Evolutionary conservation across 2,888 invertebrate genomes (phyloP).

Genomic region (Xylocampa areola): DNA sequence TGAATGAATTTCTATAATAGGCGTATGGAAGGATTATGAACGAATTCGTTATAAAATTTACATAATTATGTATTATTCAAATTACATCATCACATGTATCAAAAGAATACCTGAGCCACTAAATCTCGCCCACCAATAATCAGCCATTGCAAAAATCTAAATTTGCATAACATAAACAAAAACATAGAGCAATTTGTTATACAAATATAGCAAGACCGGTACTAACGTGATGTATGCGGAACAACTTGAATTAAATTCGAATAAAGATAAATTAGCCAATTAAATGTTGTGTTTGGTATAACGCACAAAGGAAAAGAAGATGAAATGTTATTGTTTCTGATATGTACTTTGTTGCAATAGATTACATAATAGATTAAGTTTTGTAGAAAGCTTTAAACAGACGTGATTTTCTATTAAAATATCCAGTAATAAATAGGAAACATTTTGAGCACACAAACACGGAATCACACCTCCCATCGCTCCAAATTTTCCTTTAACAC

Average conservation of each 20-base stretch:
- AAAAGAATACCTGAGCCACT: slow-evolving; percentile 63
- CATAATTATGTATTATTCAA: slow-evolving; percentile 51
- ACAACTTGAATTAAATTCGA: slow-evolving; percentile 23
- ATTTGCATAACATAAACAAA: slow-evolving; percentile 72
- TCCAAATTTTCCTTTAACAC: slow-evolving; percentile 5
- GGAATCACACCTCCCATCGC: slow-evolving; percentile 1
- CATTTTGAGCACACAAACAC: background rate
- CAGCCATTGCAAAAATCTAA: slow-evolving; percentile 72
- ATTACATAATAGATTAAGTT: too few species aligned
- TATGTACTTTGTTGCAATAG: too few species aligned
- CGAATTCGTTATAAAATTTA: slow-evolving; percentile 45
- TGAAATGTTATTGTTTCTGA: too few species aligned
- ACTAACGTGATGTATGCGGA: slow-evolving; percentile 23
- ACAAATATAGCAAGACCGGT: slow-evolving; percentile 55
- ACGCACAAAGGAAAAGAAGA: background rate
- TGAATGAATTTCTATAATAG: slow-evolving; percentile 43
- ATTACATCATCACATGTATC: slow-evolving; percentile 56
- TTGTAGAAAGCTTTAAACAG: too few species aligned
- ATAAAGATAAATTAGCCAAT: slow-evolving; percentile 4
- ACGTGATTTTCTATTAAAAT: too few species aligned
- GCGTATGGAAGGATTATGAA: slow-evolving; percentile 31
- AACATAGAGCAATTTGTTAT: slow-evolving; percentile 47
- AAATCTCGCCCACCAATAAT: slow-evolving; percentile 68
- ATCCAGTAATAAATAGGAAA: too few species aligned
- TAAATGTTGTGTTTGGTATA: background rate